Evolutionary conservation across 2,888 invertebrate species (phyloP).

Genomic region (Leuctra nigra): DNA sequence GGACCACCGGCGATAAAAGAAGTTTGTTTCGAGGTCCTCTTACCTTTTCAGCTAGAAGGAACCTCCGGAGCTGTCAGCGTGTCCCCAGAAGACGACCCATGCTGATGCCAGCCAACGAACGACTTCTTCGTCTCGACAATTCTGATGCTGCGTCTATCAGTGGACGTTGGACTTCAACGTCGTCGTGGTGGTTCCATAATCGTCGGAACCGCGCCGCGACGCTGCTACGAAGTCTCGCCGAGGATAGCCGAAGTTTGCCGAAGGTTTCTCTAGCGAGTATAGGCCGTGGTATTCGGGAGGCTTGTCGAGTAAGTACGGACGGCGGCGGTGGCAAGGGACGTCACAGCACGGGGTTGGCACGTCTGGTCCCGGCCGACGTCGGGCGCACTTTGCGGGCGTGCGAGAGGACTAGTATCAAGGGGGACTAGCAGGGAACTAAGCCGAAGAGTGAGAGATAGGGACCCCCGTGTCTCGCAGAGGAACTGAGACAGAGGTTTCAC

Average conservation of each 20-base stretch:
- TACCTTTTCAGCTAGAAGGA: slow-evolving; percentile 10
- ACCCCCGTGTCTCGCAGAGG: slow-evolving; percentile 6
- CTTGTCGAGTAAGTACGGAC: slow-evolving; percentile 12
- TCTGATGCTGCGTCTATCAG: slow-evolving; percentile 28
- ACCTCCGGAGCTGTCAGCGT: slow-evolving; percentile 4
- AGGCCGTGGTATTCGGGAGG: slow-evolving; percentile 16
- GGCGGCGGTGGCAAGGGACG: slow-evolving; percentile 27
- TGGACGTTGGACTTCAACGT: slow-evolving; percentile 34
- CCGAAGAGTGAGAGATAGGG: slow-evolving; percentile 8
- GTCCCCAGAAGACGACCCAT: slow-evolving; percentile 9
- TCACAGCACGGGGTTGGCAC: slow-evolving; percentile 39
- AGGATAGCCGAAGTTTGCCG: slow-evolving; percentile 32
- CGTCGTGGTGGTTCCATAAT: slow-evolving; percentile 33
- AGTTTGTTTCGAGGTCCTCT: neutral
- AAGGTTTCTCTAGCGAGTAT: slow-evolving; percentile 16
- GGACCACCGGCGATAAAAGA: slow-evolving; percentile 10
- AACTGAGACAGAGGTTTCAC: slow-evolving; percentile 21
- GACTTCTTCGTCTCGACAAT: slow-evolving; percentile 21
- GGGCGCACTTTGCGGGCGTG: slow-evolving; percentile 44
- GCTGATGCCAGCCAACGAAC: slow-evolving; percentile 28
- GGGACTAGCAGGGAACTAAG: slow-evolving; percentile 21
- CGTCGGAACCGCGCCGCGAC: slow-evolving; percentile 34
- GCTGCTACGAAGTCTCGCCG: slow-evolving; percentile 23
- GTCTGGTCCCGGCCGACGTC: slow-evolving; percentile 46
- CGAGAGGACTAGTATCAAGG: slow-evolving; percentile 18